Base-by-base conservation (phyloP, 1,140 invertebrate genomes). In the Lepidotrigona ventralis region DNA sequence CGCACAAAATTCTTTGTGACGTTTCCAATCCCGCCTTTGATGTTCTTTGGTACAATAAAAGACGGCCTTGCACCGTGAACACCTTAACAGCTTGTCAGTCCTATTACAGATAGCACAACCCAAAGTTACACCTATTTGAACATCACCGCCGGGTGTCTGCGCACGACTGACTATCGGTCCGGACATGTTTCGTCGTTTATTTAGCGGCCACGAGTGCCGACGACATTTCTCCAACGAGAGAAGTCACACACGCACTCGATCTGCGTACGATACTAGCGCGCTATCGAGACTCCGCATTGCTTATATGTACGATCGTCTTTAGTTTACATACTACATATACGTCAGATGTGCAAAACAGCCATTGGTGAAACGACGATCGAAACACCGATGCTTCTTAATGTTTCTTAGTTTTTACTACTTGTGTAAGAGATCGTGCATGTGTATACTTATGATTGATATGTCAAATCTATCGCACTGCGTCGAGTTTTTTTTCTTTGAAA, bases 31-130 rank as follows among this genome's bases (percentile, higher is more conserved):
- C 82, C 95, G 91, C 78, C 95, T 95, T 93, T 98, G 97, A 91
- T 98, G 97, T 85, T 96, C 96, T 89, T 96, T 97, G 68, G 95
- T 96, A 93, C 97, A 98, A 93, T 98, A 98, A 93, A 96, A 96
- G 81, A 95, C 95, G 81, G 91, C 93, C 88, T 96, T 96, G 93
- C 97, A 98, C 81, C 96, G 95, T 85, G 95, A 95, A 93, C 97
- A 98, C 85, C 97, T 94, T 60, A 96, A 94, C 86, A 97, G 93
- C 89, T 96, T 96, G 84, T 96, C 95, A 81, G 92, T 93, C 64
- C 94, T 95, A 86, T 96, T 96, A 93, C 97, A 97, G 89, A 96
- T 95, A 88, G 94, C 95, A 94, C 97, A 97, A 15, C 68, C 69
- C 58, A 69, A n/a, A 15, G 51, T 72, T 56, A 60, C 63, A 79